These are phyloP conservation scores for Hirundichthys speculiger DNA, from an alignment of 2,113 vertebrate genomes.

Conservation along the genomic window DNA sequence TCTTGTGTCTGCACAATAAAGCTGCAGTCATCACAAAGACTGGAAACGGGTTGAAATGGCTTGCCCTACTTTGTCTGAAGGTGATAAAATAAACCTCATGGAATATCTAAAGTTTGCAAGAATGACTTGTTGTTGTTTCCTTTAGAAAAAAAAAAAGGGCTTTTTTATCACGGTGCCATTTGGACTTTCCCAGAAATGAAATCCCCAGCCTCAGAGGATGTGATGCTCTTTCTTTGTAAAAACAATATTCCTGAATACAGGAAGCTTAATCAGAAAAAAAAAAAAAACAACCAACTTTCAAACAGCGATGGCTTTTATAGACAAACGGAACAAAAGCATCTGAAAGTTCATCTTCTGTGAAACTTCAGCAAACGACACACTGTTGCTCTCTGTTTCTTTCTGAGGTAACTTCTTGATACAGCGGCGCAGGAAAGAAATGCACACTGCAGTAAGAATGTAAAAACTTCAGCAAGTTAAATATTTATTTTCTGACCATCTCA, in stretches of 20 bases:
- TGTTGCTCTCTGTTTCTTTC: slow-evolving; percentile 15
- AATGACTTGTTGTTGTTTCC: not conserved
- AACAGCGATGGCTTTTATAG: slow-evolving; percentile 16
- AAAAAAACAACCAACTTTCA: not conserved
- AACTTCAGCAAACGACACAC: not conserved
- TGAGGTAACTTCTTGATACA: slow-evolving; percentile 1
- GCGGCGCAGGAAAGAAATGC: not conserved
- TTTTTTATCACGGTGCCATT: not conserved
- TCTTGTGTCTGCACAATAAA: not conserved
- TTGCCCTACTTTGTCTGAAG: not conserved
- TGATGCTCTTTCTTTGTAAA: slow-evolving; percentile 24
- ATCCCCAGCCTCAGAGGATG: slow-evolving; percentile 42
- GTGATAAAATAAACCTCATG: not conserved
- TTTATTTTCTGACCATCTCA: slow-evolving; percentile 34
- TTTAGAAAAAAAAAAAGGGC: not conserved
- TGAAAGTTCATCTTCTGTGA: not conserved
- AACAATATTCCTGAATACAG: slow-evolving; percentile 9
- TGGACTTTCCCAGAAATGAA: slow-evolving; percentile 60
- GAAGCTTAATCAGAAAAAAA: not conserved
- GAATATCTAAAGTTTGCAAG: not conserved
- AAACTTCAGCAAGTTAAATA: slow-evolving; percentile 27
- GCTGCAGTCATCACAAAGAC: not conserved
- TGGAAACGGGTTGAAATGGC: not conserved
- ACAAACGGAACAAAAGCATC: not conserved
- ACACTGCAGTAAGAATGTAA: not conserved